Evolutionary conservation across 1,140 invertebrate genomes (phyloP).

Genomic region (Drosophila suzukii): DNA sequence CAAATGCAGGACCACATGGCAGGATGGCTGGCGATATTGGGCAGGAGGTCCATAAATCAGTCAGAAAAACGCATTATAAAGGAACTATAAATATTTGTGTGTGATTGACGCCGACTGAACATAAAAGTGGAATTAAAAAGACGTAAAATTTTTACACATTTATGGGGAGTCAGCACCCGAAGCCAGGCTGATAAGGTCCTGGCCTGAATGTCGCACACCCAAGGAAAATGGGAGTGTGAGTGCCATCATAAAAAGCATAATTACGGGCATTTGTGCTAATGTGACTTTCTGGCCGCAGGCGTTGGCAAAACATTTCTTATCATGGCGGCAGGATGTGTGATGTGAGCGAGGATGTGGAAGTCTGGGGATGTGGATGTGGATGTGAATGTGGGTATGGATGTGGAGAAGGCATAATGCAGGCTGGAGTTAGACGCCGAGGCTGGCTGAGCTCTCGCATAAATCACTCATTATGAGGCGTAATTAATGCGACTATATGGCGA

Average conservation of each 20-base stretch:
- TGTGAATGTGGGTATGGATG: constrained; percentile 6
- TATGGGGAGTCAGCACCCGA: constrained; percentile 24
- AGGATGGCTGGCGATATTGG: neutral
- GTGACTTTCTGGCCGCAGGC: constrained; percentile 40
- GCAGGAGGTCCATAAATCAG: constrained; percentile 35
- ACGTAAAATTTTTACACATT: constrained; percentile 34
- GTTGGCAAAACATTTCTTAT: constrained; percentile 49
- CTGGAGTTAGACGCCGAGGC: constrained; percentile 30
- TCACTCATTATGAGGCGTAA: constrained; percentile 55
- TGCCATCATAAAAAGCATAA: constrained; percentile 55
- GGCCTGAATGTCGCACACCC: constrained; percentile 18
- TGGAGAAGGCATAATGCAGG: constrained; percentile 28
- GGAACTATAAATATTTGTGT: constrained; percentile 38
- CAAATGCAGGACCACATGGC: constrained; percentile 17
- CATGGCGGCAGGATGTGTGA: constrained; percentile 48
- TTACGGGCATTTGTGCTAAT: constrained; percentile 55
- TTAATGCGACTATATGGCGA: constrained; percentile 54
- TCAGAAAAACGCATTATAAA: constrained; percentile 37
- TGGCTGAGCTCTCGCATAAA: constrained; percentile 42
- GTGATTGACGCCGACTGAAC: constrained; percentile 33
- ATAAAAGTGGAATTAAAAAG: constrained; percentile 49
- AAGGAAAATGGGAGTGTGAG: constrained; percentile 6
- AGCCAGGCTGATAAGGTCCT: constrained; percentile 24
- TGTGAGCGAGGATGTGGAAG: constrained; percentile 17
- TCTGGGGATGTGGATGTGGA: constrained; percentile 19